These are phyloP conservation scores for Magallana angulata DNA, from an alignment of 1,140 invertebrate species.

Conservation along the genomic window DNA sequence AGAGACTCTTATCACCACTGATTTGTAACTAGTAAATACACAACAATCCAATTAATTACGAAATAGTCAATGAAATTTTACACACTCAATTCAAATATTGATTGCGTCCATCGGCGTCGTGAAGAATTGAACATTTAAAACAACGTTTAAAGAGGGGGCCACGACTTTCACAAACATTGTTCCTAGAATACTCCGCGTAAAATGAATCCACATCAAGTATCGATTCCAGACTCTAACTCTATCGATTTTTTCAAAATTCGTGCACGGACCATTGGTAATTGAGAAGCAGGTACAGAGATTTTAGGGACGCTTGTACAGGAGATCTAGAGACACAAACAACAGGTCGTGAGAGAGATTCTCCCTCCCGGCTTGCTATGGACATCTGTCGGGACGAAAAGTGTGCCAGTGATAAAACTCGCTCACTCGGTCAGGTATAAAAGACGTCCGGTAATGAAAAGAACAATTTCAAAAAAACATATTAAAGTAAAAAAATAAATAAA, in stretches of 20 bases:
- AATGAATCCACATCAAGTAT: constrained; percentile 20
- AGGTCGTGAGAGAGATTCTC: not conserved
- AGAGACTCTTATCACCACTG: constrained; percentile 44
- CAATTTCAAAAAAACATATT: no score
- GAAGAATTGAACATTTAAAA: not conserved
- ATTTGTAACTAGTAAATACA: constrained; percentile 46
- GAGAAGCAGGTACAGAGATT: constrained; percentile 17
- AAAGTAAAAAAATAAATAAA: not conserved
- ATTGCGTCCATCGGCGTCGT: not conserved
- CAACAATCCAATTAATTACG: constrained; percentile 39
- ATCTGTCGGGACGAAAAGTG: constrained; percentile 26
- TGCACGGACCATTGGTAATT: constrained; percentile 23
- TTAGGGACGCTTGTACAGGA: constrained; percentile 10
- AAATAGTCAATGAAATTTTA: constrained; percentile 1
- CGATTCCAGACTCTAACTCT: constrained; percentile 16
- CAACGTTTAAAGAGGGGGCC: constrained; percentile 11
- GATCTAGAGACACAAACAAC: not conserved
- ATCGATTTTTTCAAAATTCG: constrained; percentile 30
- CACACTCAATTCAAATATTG: not conserved
- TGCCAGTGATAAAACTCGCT: not conserved
- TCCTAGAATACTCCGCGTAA: constrained; percentile 24
- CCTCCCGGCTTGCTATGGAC: not conserved
- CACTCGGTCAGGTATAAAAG: not conserved
- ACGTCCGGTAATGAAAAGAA: not conserved
- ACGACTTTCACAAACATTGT: not conserved